These are phyloP conservation scores for Periphyllus acericola DNA, from an alignment of 2,888 invertebrate genomes.

Conservation along the genomic window DNA sequence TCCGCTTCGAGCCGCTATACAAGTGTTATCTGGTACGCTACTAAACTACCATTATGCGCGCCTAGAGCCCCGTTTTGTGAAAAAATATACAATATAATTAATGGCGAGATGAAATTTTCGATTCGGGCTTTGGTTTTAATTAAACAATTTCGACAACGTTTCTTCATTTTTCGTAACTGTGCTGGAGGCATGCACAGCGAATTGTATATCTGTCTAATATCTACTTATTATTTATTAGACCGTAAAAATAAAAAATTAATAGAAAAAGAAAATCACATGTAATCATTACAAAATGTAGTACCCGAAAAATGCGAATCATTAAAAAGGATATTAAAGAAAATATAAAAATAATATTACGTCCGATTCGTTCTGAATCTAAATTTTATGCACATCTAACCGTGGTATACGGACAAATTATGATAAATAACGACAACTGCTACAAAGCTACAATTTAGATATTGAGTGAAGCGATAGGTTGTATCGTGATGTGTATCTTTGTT, in stretches of 20 bases:
- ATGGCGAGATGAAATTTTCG: not conserved
- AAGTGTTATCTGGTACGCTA: too few species aligned
- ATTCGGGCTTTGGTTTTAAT: not conserved
- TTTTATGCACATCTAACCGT: not conserved
- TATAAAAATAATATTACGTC: not conserved
- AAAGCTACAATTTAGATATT: not conserved
- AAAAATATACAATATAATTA: not conserved
- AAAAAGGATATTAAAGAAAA: not conserved
- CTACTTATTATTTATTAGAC: too few species aligned
- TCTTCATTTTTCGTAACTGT: not conserved
- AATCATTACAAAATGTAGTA: not conserved
- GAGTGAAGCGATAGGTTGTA: too few species aligned
- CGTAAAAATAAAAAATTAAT: too few species aligned
- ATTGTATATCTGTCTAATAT: too few species aligned
- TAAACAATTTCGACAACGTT: too few species aligned
- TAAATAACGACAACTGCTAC: not conserved
- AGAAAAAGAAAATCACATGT: too few species aligned
- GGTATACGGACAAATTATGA: not conserved
- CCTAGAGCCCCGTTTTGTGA: not conserved
- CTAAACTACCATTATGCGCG: not conserved
- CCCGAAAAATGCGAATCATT: not conserved
- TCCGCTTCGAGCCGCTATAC: not conserved
- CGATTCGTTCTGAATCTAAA: not conserved
- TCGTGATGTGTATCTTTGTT: too few species aligned
- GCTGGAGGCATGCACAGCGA: too few species aligned